phyloP scores from a whole-genome alignment of 2,888 invertebrate genomes.

The Ferdinandea cuprea region DNA sequence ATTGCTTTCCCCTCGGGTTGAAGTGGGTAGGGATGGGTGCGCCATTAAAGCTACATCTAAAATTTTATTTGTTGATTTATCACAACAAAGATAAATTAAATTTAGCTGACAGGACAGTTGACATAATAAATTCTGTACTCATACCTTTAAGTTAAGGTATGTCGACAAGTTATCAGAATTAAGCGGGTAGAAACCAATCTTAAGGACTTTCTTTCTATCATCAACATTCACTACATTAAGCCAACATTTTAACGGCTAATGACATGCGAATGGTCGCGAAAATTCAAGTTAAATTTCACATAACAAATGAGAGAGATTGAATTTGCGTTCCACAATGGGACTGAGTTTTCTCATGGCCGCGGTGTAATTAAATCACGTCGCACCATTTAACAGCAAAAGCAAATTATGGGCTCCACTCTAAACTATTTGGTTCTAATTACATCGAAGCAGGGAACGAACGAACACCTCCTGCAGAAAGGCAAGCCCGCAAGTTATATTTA shows the following conservation, averaged over 20 bases:
- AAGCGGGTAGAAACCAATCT: neutral
- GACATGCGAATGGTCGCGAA: slow-evolving; percentile 40
- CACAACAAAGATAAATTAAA: neutral
- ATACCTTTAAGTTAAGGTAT: neutral
- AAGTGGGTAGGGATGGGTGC: too few relatives aligned
- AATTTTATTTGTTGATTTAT: neutral
- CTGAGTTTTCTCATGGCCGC: neutral
- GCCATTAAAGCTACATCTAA: neutral
- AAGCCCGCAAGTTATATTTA: slow-evolving; percentile 13
- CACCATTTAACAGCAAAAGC: slow-evolving; percentile 54
- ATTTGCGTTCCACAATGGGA: slow-evolving; percentile 39
- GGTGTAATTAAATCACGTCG: slow-evolving; percentile 63
- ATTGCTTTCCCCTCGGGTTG: neutral
- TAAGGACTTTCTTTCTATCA: neutral
- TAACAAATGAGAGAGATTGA: slow-evolving; percentile 48
- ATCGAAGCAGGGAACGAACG: slow-evolving; percentile 35
- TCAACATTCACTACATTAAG: slow-evolving; percentile 10
- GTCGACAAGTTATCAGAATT: neutral
- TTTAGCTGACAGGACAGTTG: neutral
- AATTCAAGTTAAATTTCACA: slow-evolving; percentile 50
- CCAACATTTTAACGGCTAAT: slow-evolving; percentile 31
- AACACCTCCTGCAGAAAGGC: slow-evolving; percentile 34
- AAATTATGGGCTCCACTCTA: slow-evolving; percentile 18
- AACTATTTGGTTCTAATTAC: slow-evolving; percentile 52
- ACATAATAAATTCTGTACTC: neutral